Percentiles rank a stretch among this genome's conserved stretches.
Evolutionary conservation across 2,797 vertebrate species (phyloP).

Genomic region (Acipenser oxyrinchus): DNA sequence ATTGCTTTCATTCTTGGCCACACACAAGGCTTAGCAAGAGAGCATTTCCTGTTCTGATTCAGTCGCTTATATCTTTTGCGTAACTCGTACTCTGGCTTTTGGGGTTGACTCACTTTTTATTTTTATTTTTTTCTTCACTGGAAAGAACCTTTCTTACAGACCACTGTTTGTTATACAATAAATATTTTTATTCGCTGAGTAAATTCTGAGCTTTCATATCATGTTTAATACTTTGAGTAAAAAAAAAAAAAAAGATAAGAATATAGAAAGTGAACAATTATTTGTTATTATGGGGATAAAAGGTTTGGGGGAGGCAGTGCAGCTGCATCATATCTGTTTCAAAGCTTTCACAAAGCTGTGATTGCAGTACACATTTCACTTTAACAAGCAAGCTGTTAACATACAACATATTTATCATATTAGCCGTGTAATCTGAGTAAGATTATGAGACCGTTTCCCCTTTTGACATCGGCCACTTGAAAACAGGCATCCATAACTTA

Average conservation of each 20-base stretch:
- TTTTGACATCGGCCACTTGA: slow-evolving; percentile 33
- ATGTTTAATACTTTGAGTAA: no score
- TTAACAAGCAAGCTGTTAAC: slow-evolving; percentile 9
- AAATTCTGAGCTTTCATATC: no score
- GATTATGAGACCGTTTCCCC: slow-evolving; percentile 41
- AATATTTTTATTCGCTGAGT: no score
- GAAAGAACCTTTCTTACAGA: no score
- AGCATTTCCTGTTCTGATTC: slow-evolving; percentile 61
- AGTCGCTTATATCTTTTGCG: slow-evolving; percentile 44
- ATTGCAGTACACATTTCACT: not conserved
- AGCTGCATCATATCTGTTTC: slow-evolving; percentile 2
- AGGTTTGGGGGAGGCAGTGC: no score
- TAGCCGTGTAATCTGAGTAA: slow-evolving; percentile 46
- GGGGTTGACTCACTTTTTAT: not conserved
- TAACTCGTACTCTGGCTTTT: not conserved
- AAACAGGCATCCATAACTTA: slow-evolving; percentile 45
- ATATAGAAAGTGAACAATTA: no score
- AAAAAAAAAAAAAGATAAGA: no score
- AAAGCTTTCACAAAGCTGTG: slow-evolving; percentile 3
- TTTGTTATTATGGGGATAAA: no score
- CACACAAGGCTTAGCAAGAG: slow-evolving; percentile 53
- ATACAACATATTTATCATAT: slow-evolving; percentile 62
- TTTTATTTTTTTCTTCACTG: not conserved
- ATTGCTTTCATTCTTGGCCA: slow-evolving; percentile 54
- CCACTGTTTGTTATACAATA: no score